phyloP scores from a whole-genome alignment of 2,113 vertebrate species.

The Uria aalge region DNA sequence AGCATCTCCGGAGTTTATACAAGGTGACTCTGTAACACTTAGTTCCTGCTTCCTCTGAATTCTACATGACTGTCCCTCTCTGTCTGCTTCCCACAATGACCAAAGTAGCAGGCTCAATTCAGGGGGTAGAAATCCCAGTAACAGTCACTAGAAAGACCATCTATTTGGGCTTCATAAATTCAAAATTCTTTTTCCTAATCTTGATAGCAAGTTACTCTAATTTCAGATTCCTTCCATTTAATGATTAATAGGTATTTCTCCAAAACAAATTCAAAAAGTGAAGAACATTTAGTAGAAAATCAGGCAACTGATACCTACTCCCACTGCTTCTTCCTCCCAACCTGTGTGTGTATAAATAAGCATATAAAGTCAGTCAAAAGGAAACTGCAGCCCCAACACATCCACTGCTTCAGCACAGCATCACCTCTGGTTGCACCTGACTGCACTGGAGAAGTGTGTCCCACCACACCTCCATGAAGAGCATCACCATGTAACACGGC shows the following conservation, averaged over 20 bases:
- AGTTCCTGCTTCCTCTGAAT: background rate
- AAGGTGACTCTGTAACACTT: background rate
- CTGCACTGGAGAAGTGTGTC: background rate
- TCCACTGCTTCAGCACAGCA: background rate
- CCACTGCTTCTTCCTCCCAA: background rate
- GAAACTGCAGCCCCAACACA: background rate
- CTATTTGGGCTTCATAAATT: background rate
- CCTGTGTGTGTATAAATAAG: background rate
- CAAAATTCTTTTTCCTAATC: background rate
- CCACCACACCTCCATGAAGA: background rate
- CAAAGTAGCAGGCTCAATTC: background rate
- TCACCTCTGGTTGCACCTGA: background rate
- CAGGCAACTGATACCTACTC: background rate
- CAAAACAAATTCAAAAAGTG: background rate
- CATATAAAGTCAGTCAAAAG: background rate
- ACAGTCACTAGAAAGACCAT: background rate
- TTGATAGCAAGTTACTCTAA: background rate
- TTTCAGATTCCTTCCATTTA: background rate
- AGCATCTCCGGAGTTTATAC: background rate
- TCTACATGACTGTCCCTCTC: background rate
- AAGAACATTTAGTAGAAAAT: background rate
- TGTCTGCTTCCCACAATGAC: background rate
- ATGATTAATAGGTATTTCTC: background rate
- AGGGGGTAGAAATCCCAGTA: accelerated
- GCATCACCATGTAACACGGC: background rate